phyloP scores from a whole-genome alignment of 2,113 vertebrate genomes.

The Podarcis cretensis region DNA sequence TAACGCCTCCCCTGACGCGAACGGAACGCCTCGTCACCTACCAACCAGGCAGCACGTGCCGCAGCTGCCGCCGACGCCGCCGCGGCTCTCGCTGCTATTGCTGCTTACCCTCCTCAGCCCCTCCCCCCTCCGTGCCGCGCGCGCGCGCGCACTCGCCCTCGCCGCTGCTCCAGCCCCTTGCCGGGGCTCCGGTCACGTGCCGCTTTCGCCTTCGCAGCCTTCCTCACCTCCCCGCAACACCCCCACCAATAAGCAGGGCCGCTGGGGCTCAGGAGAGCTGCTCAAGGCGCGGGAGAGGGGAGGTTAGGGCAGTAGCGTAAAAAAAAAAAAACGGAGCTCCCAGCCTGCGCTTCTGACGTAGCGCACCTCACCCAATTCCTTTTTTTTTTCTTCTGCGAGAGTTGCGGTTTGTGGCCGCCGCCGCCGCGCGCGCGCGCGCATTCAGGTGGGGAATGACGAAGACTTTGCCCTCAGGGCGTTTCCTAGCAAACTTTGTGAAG shows the following conservation, averaged over 20 bases:
- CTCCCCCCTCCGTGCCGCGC: neutral
- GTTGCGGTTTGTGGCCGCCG: neutral
- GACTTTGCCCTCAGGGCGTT: neutral
- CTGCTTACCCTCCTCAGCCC: neutral
- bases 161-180: neutral
- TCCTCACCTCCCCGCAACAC: neutral
- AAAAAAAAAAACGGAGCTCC: rapidly evolving
- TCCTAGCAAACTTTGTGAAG: neutral
- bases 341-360: too few relatives aligned
- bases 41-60: neutral
- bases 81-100: rapidly evolving
- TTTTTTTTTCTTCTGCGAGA: neutral
- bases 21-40: rapidly evolving
- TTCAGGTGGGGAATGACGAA: neutral
- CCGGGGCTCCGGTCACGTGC: slow-evolving; percentile 1
- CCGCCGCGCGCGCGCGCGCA: neutral
- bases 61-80: neutral
- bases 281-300: too few relatives aligned
- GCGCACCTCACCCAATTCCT: too few relatives aligned
- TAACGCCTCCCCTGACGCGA: neutral
- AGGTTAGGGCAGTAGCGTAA: rapidly evolving
- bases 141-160: too few relatives aligned
- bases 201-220: neutral
- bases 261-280: rapidly evolving
- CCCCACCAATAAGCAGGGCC: neutral